Percentiles rank a stretch among this genome's conserved stretches.
phyloP scores from a whole-genome alignment of 1,140 invertebrate species.

The Drosophila orosa region DNA sequence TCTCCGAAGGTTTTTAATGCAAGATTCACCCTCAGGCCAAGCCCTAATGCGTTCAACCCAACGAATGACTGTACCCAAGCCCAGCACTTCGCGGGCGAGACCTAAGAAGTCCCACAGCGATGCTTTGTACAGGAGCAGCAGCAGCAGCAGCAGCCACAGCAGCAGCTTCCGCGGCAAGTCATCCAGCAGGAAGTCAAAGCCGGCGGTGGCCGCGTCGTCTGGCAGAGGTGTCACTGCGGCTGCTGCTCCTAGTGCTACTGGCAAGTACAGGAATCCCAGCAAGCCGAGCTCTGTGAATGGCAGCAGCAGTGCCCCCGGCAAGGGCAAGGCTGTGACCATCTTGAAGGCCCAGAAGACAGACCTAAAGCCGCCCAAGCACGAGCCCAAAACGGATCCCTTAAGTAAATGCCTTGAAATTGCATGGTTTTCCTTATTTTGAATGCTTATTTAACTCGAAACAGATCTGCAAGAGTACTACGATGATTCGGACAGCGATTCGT shows the following conservation, averaged over 20 bases:
- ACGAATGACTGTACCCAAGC: slow-evolving; percentile 22
- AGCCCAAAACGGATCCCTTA: slow-evolving; percentile 65
- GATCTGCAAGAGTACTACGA: slow-evolving; percentile 39
- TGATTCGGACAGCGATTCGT: slow-evolving; percentile 57
- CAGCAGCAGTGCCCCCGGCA: slow-evolving; percentile 25
- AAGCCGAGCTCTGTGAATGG: slow-evolving; percentile 32
- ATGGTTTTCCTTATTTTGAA: neutral
- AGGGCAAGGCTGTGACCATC: slow-evolving; percentile 59
- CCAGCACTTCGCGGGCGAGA: slow-evolving; percentile 12
- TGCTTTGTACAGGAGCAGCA: slow-evolving; percentile 9
- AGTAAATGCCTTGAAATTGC: slow-evolving; percentile 30
- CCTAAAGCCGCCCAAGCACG: slow-evolving; percentile 35
- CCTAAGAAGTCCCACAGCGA: slow-evolving; percentile 21
- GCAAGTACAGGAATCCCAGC: neutral
- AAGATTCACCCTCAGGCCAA: slow-evolving; percentile 35
- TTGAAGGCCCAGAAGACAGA: slow-evolving; percentile 55
- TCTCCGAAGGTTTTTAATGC: too few species aligned
- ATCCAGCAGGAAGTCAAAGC: slow-evolving; percentile 6
- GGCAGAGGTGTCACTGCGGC: slow-evolving; percentile 1
- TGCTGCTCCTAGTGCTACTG: neutral
- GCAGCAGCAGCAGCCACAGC: slow-evolving; percentile 9
- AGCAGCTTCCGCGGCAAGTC: neutral
- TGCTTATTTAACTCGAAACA: neutral
- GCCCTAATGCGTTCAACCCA: slow-evolving; percentile 53
- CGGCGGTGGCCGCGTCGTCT: neutral